These are phyloP conservation scores for Epinotia brunnichana DNA, from an alignment of 2,888 invertebrate genomes.

Conservation along the genomic window DNA sequence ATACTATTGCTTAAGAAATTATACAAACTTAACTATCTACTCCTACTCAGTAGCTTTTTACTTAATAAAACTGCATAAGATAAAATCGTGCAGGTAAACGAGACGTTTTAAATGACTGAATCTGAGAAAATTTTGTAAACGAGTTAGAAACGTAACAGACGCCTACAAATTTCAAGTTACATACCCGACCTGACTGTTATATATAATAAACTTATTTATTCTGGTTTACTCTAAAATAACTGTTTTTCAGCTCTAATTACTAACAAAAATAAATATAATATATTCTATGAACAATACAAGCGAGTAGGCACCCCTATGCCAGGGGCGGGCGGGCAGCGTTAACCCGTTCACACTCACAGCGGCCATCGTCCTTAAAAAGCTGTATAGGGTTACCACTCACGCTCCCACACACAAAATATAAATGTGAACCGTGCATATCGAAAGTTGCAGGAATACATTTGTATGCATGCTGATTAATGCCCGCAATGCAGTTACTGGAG, in stretches of 20 bases:
- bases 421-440: too few species aligned
- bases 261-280: neutral
- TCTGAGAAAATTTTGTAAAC: neutral
- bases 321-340: neutral
- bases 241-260: neutral
- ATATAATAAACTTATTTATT: too few species aligned
- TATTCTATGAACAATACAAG: neutral
- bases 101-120: neutral
- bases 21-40: constrained; percentile 32
- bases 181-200: too few species aligned
- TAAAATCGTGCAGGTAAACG: neutral
- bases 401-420: neutral
- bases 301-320: constrained; percentile 3
- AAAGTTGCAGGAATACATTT: too few species aligned
- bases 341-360: constrained; percentile 29
- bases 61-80: neutral
- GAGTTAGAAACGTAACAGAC: neutral
- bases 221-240: too few species aligned
- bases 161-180: neutral
- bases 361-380: constrained; percentile 1
- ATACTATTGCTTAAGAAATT: constrained; percentile 26
- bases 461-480: too few species aligned
- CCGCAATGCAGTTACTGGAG: too few species aligned
- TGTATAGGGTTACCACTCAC: constrained; percentile 23
- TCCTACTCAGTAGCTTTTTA: neutral